phyloP scores from a whole-genome alignment of 2,797 vertebrate species.

The Ataeniobius toweri region DNA sequence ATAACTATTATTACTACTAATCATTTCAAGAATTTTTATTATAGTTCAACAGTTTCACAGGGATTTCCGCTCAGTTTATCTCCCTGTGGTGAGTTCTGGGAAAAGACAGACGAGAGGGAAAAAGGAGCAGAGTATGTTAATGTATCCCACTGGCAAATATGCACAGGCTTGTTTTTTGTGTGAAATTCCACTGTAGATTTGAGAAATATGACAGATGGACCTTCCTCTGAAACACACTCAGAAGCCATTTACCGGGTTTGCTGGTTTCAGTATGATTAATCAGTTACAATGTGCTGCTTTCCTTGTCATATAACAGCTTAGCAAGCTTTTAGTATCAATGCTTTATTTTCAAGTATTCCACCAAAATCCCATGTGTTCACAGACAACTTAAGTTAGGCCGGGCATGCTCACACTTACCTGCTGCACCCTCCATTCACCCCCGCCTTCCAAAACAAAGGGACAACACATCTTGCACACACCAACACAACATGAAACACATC shows the following conservation, averaged over 20 bases:
- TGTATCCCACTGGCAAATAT: constrained; percentile 21
- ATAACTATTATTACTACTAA: not conserved
- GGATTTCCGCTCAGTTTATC: not conserved
- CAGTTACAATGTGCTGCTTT: constrained; percentile 21
- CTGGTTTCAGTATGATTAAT: constrained; percentile 46
- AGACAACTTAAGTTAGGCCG: constrained; percentile 45
- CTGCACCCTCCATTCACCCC: constrained; percentile 20
- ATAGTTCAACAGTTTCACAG: not conserved
- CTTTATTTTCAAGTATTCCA: constrained; percentile 36
- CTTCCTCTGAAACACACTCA: constrained; percentile 59
- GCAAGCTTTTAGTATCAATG: constrained; percentile 3
- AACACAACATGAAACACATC: constrained; percentile 32
- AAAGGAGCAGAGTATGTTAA: not conserved
- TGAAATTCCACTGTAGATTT: constrained; percentile 51
- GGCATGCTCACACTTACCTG: constrained; percentile 42
- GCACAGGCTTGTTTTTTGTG: constrained; percentile 18
- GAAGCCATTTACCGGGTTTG: constrained; percentile 49
- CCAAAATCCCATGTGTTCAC: constrained; percentile 46
- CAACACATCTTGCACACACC: not conserved
- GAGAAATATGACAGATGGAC: constrained; percentile 67
- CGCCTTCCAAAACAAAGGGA: constrained; percentile 5
- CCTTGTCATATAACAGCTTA: constrained; percentile 19
- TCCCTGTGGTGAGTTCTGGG: not conserved
- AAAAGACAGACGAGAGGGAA: not conserved
- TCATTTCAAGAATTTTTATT: not conserved